Conservation (phyloP, 2,113 vertebrate species). For the Cricetomys ansorgei region DNA sequence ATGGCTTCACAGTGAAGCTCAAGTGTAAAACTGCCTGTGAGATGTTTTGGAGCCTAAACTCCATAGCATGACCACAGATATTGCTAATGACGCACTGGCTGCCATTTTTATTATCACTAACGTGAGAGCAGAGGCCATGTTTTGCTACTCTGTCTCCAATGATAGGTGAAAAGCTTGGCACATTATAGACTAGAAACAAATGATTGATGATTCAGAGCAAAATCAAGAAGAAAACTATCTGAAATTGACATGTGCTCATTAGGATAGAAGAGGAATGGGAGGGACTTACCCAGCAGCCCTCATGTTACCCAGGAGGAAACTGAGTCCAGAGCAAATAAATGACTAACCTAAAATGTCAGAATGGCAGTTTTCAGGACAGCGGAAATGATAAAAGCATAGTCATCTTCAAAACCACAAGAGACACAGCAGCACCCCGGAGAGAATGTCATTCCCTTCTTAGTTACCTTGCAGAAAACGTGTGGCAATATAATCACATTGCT, state of each 20-base stretch:
- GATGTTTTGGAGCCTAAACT: slow-evolving; percentile 21
- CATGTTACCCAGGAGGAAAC: slow-evolving; percentile 2
- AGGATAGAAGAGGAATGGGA: not conserved
- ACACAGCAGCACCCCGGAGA: not conserved
- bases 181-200: slow-evolving; percentile 31
- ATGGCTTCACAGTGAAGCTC: not conserved
- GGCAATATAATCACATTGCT: not conserved
- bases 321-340: slow-evolving; percentile 33
- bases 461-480: not conserved
- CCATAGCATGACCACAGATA: not conserved
- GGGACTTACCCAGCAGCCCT: slow-evolving; percentile 7
- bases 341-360: not conserved
- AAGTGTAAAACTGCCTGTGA: slow-evolving; percentile 11
- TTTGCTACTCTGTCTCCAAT: slow-evolving; percentile 6
- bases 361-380: not conserved
- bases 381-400: not conserved
- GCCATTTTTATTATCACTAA: slow-evolving; percentile 41
- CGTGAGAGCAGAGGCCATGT: slow-evolving; percentile 7
- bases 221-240: not conserved
- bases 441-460: not conserved
- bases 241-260: not conserved
- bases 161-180: slow-evolving; percentile 11
- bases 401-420: not conserved
- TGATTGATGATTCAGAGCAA: slow-evolving; percentile 45
- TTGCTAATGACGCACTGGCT: slow-evolving; percentile 32